Base-by-base conservation (phyloP, 2,113 vertebrate species). In the Aldabrachelys gigantea region DNA sequence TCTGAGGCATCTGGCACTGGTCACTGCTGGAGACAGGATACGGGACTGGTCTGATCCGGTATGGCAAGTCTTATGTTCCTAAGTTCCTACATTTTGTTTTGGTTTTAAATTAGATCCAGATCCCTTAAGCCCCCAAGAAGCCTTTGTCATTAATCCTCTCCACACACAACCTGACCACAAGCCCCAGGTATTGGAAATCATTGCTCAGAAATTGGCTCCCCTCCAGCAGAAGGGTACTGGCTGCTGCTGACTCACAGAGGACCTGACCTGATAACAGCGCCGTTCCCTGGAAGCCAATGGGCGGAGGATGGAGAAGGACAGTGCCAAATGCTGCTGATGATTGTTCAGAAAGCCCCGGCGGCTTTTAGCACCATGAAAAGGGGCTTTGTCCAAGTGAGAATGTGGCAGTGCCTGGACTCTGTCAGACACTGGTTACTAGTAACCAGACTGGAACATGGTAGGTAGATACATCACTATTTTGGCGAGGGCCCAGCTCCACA, bases 81-180 rank as follows among this genome's bases (percentile, higher is more conserved):
- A 91, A 91, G 92, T 91, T 87, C 95, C 96, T 93, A 82, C 3
- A 0, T 84, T 93, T 94, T 97, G 94, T 96, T 97, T 97, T 96
- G 94, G 82, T 96, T 97, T 93, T 97, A 92, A 95, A 82, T 96
- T 97, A 96, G 88, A 94, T 95, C 97, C 91, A 93, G 93, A 92
- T 90, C 94, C 94, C 89, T 80, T 76, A 81, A 82, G 92, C 85
- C 65, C 91, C 82, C 1, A 22, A 95, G 94, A 93, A 96, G 89
- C 84, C 89, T 82, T 94, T 92, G 78, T 89, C 88, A 90, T 95
- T 95, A 96, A 87, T 97, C 93, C 93, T 97, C 92, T 87, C 91
- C 90, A 95, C 96, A 95, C 93, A 87, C 89, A 93, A 95, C 87
- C 90, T 92, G 59, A 91, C 96, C 25, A 31, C 91, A 91, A 96